Percentiles rank a stretch among this genome's conserved stretches.
Evolutionary conservation across 2,888 invertebrate species (phyloP).

Genomic region (Catocala fraxini): DNA sequence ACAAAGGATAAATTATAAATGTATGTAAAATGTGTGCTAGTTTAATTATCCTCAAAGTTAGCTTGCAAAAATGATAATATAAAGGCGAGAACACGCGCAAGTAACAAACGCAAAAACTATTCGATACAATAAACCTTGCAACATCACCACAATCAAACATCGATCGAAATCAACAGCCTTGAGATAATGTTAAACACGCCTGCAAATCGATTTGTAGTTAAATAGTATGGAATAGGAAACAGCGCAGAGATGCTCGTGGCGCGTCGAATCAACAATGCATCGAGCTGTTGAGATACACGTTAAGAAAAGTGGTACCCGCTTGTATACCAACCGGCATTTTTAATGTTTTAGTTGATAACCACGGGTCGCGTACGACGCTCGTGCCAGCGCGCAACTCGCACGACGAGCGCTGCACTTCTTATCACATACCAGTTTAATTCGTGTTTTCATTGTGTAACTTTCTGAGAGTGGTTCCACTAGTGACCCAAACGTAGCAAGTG

Average conservation of each 20-base stretch:
- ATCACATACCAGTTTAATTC: conserved; percentile 54
- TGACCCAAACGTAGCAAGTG: conserved; percentile 44
- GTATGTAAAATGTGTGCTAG: not conserved
- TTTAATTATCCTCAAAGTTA: not conserved
- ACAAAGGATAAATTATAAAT: conserved; percentile 1
- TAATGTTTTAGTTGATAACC: conserved; percentile 84
- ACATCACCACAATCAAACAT: conserved; percentile 43
- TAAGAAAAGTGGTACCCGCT: conserved; percentile 62
- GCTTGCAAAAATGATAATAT: not conserved
- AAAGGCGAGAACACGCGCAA: not conserved
- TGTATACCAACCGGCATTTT: conserved; percentile 71
- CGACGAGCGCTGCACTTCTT: conserved; percentile 53
- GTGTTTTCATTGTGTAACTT: conserved; percentile 43
- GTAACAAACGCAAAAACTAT: conserved; percentile 34
- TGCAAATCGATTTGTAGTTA: conserved; percentile 40
- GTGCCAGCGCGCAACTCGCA: conserved; percentile 60
- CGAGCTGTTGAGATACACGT: conserved; percentile 55
- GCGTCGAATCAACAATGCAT: conserved; percentile 64
- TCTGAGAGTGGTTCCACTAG: conserved; percentile 39
- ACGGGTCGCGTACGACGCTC: conserved; percentile 72
- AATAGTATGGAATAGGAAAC: conserved; percentile 43
- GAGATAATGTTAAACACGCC: conserved; percentile 49
- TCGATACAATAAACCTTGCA: conserved; percentile 32
- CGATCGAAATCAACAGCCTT: conserved; percentile 54
- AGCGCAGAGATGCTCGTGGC: conserved; percentile 38